Conservation (phyloP, 2,797 vertebrate species). For the Halcyon chelicuti region DNA sequence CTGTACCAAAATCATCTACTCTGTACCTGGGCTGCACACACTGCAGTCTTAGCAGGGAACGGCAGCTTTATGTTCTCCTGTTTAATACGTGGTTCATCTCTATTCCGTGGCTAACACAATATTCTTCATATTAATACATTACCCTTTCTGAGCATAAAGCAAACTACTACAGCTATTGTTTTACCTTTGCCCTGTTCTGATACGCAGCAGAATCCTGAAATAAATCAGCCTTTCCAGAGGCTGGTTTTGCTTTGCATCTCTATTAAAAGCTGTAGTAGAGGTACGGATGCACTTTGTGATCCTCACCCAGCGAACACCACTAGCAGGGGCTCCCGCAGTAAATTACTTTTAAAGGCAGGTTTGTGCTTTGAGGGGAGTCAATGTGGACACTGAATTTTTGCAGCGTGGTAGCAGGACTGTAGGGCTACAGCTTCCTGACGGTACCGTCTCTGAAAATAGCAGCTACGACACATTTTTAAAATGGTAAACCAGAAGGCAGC, state of each 20-base stretch:
- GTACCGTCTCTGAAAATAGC: slow-evolving; percentile 50
- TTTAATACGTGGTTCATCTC: background rate
- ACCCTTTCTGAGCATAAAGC: background rate
- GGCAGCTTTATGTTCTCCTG: background rate
- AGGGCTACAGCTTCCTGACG: background rate
- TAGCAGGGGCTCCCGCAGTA: background rate
- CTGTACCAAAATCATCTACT: background rate
- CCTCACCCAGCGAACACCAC: fast-evolving
- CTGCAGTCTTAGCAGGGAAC: background rate
- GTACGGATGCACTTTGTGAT: background rate
- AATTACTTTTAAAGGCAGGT: background rate
- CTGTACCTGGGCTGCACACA: background rate
- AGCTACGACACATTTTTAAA: slow-evolving; percentile 23
- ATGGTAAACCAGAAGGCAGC: slow-evolving; percentile 41
- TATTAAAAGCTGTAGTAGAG: background rate
- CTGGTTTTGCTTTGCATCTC: background rate
- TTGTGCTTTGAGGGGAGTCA: background rate
- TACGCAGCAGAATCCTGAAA: background rate
- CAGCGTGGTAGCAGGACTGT: background rate
- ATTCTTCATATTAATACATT: background rate
- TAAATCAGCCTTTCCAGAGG: background rate
- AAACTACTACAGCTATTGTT: background rate
- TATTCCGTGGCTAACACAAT: background rate
- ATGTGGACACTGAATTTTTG: background rate
- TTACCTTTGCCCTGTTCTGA: background rate